A percentile compares a stretch with the other conserved stretches of the same genome.
phyloP scores from a whole-genome alignment of 2,113 vertebrate genomes.

The Accipiter cooperii region DNA sequence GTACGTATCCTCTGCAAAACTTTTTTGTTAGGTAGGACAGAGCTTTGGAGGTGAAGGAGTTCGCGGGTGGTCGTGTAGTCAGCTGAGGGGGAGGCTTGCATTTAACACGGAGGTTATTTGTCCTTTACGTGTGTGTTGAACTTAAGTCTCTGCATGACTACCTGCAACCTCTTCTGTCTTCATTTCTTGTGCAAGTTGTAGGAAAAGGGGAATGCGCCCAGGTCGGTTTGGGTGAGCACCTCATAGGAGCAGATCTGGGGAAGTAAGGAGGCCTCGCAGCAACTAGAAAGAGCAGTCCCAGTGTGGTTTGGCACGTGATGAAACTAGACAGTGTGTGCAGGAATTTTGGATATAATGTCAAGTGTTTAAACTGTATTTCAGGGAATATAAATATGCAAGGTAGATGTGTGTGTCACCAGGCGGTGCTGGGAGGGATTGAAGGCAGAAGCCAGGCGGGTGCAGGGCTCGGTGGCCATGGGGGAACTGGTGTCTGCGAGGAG shows the following conservation, averaged over 20 bases:
- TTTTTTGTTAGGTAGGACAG: neutral
- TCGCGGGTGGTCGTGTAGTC: rapidly evolving
- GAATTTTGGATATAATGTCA: neutral
- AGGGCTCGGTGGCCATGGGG: rapidly evolving
- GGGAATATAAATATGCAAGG: rapidly evolving
- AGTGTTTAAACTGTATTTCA: neutral
- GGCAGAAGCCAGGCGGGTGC: neutral
- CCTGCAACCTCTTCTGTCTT: neutral
- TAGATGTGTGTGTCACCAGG: neutral
- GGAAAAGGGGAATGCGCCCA: neutral
- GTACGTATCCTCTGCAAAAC: rapidly evolving
- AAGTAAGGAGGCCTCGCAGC: neutral
- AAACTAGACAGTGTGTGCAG: neutral
- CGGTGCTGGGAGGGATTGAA: rapidly evolving
- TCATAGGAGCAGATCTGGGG: neutral
- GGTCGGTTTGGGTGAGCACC: neutral
- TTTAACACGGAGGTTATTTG: neutral
- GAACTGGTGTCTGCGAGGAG: rapidly evolving
- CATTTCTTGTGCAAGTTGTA: rapidly evolving
- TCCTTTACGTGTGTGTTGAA: rapidly evolving
- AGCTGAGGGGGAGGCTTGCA: neutral
- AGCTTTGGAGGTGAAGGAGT: neutral
- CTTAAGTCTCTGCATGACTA: neutral
- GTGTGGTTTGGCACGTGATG: neutral
- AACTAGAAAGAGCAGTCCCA: neutral